Evolutionary conservation across 1,140 invertebrate genomes (phyloP).

Genomic region (Meloidogyne floridensis): DNA sequence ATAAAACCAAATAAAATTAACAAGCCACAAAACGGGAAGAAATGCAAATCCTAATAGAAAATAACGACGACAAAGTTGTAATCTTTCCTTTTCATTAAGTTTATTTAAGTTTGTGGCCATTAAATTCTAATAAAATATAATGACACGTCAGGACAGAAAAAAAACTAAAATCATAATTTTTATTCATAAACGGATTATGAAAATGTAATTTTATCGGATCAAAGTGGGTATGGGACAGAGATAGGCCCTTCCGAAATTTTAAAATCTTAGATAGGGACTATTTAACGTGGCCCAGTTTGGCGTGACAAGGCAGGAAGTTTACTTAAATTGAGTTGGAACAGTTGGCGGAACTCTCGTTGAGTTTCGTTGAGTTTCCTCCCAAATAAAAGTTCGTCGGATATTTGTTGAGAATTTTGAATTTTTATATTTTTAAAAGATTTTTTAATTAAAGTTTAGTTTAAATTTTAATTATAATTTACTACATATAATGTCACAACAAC

Average conservation of each 20-base stretch:
- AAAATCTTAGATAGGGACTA: too few relatives aligned
- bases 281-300: too few relatives aligned
- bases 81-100: conserved; percentile 1
- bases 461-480: too few relatives aligned
- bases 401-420: too few relatives aligned
- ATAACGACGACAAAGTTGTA: conserved; percentile 21
- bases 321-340: too few relatives aligned
- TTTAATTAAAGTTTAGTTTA: background rate
- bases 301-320: too few relatives aligned
- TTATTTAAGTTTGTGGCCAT: conserved; percentile 10
- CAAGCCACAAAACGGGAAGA: conserved; percentile 17
- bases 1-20: conserved; percentile 26
- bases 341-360: too few relatives aligned
- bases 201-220: background rate
- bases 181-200: background rate
- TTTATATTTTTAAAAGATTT: background rate
- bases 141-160: background rate
- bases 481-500: background rate
- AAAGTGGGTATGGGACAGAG: background rate
- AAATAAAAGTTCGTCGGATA: too few relatives aligned
- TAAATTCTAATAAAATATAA: background rate
- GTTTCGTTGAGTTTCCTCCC: too few relatives aligned
- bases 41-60: conserved; percentile 15
- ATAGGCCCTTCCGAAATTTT: too few relatives aligned
- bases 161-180: background rate